Base-by-base conservation (phyloP, 2,888 invertebrate genomes). In the Heterodera filipjevi region DNA sequence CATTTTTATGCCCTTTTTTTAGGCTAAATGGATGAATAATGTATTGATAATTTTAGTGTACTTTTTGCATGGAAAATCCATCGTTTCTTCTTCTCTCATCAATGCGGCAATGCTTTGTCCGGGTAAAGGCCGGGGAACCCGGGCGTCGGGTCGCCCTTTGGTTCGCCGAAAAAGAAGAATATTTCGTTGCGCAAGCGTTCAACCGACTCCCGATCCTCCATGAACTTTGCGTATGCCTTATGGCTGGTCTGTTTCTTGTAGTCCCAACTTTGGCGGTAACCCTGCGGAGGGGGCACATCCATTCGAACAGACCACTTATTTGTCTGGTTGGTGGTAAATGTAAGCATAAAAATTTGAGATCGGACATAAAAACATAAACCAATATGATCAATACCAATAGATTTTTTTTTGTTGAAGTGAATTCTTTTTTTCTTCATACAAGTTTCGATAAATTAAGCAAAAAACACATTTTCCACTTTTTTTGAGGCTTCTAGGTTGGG, bases 101-200 rank as follows among this genome's bases (percentile, higher is more conserved):
- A 68, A 68, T 68, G 68, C 33, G 68, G 68, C 68, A 68, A 35
- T 32, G 68, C 68, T 27, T 68, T 68, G 16, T 68, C 68, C 68
- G 32, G 68, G 16, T n/a, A 5, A 19, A 68, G 5, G 32, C 33
- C 68, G 33, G 68, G 68, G 33, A 27, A 68, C 5, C 68, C 68
- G 10, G 68, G 68, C 68, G 68, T 33, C 33, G 68, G 68, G 10
- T 8, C 14, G 3, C 68, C 68, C 6, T 68, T 8, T 68, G 68
- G 33, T 27, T 68, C 68, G 12, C 68, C 68, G 19, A 68, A 16
- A 32, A 19, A 68, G 2, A 68, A 35, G 6, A 2, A 0, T 3
- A 68, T 19, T 68, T 68, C 16, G 14, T 14, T 30, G 16, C 68
- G 68, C 14, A 68, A 68, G 33, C 68, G 68, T 22, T 68, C 68